Conservation (phyloP, 2,888 invertebrate species). For the Dynastes grantii region DNA sequence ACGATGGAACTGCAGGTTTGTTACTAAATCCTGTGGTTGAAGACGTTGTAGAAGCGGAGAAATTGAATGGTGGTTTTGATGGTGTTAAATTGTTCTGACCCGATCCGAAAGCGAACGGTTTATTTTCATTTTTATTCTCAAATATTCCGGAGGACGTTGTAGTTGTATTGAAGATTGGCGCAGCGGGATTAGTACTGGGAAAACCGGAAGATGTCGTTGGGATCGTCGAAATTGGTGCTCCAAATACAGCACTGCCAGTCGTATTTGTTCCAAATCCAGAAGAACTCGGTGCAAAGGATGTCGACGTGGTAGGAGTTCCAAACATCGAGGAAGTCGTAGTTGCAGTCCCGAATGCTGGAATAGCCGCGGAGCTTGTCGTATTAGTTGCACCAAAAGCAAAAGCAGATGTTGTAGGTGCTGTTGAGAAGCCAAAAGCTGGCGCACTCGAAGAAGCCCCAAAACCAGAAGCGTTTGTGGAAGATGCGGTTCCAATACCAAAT, state of each 20-base stretch:
- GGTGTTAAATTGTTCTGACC: conserved; percentile 49
- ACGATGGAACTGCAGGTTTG: conserved; percentile 6
- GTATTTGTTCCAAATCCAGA: conserved; percentile 17
- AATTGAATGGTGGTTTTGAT: conserved; percentile 65
- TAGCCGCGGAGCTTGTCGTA: conserved; percentile 26
- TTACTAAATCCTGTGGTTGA: conserved; percentile 57
- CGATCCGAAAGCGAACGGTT: conserved; percentile 47
- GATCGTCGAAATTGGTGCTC: conserved; percentile 26
- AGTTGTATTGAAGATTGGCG: conserved; percentile 37
- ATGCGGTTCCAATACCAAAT: neutral
- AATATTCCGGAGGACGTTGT: conserved; percentile 52
- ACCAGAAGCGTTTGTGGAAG: neutral
- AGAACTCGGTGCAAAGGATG: neutral
- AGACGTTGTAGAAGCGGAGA: conserved; percentile 62
- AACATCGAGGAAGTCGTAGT: conserved; percentile 61
- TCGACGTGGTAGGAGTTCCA: conserved; percentile 54
- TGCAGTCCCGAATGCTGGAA: conserved; percentile 50
- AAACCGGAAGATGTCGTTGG: conserved; percentile 53
- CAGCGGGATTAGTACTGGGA: conserved; percentile 41
- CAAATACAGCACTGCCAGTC: conserved; percentile 9
- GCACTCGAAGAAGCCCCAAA: neutral
- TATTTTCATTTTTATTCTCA: conserved; percentile 52
- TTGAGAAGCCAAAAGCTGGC: neutral
- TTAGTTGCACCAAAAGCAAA: conserved; percentile 48
- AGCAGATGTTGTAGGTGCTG: neutral